Conservation (phyloP, 2,797 vertebrate genomes). For the Sebastes kiyomatsui region DNA sequence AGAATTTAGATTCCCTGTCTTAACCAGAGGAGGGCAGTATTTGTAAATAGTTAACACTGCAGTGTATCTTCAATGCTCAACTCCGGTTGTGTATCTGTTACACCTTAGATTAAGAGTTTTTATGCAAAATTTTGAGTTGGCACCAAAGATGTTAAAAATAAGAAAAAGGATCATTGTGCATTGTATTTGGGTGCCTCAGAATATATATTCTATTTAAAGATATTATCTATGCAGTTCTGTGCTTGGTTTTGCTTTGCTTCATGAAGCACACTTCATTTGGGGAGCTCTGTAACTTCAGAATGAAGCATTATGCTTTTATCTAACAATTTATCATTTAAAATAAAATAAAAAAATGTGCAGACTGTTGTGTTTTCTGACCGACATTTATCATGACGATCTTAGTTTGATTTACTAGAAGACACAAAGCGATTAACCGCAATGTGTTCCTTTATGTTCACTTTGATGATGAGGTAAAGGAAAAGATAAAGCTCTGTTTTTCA, state of each 20-base stretch:
- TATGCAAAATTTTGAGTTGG: constrained; percentile 55
- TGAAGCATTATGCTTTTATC: constrained; percentile 64
- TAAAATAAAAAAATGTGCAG: constrained; percentile 52
- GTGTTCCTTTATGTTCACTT: background rate
- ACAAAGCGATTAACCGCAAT: background rate
- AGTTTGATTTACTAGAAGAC: background rate
- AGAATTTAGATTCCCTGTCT: constrained; percentile 27
- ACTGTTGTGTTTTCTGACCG: constrained; percentile 18
- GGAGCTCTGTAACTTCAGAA: constrained; percentile 57
- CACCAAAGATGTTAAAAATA: constrained; percentile 55
- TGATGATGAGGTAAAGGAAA: background rate
- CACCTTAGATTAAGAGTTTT: constrained; percentile 35
- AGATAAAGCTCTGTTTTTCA: background rate
- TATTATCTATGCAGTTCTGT: constrained; percentile 73
- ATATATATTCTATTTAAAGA: constrained; percentile 46
- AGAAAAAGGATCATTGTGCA: constrained; percentile 24
- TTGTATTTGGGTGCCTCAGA: constrained; percentile 58
- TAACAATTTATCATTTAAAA: constrained; percentile 72
- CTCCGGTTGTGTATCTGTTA: constrained; percentile 43
- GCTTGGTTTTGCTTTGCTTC: constrained; percentile 72
- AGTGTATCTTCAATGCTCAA: constrained; percentile 33
- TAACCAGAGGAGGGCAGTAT: constrained; percentile 68
- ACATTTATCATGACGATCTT: background rate
- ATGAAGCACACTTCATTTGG: constrained; percentile 58
- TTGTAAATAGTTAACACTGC: constrained; percentile 70